Evolutionary conservation across 2,113 vertebrate genomes (phyloP).

Genomic region (Onychostoma macrolepis): DNA sequence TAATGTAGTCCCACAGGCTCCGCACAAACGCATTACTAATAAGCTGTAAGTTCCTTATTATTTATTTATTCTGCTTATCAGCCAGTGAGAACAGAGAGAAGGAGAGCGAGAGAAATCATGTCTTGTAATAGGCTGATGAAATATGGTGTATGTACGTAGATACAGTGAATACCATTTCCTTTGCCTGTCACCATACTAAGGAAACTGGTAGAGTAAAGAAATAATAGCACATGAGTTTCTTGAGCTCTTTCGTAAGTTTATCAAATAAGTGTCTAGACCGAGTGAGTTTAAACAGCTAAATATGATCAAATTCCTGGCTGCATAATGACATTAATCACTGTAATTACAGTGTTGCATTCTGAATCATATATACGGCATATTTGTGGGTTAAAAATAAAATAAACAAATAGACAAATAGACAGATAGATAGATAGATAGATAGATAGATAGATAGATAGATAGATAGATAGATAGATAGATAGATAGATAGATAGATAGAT

Average conservation of each 20-base stretch:
- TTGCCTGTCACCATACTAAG: slow-evolving; percentile 4
- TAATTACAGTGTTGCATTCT: not conserved
- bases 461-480: too few species aligned
- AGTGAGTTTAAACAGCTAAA: not conserved
- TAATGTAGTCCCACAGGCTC: slow-evolving; percentile 37
- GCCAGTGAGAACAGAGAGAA: slow-evolving; percentile 8
- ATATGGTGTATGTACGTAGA: slow-evolving; percentile 15
- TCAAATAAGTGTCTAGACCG: not conserved
- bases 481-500: too few species aligned
- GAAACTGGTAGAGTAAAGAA: not conserved
- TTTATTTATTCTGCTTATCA: slow-evolving; percentile 32
- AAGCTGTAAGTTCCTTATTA: slow-evolving; percentile 36
- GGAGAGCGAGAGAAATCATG: not conserved
- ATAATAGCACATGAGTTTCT: not conserved
- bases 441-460: too few species aligned
- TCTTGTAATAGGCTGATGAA: slow-evolving; percentile 13
- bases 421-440: too few species aligned
- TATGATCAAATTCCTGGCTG: not conserved
- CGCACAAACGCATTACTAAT: slow-evolving; percentile 19
- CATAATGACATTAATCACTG: not conserved
- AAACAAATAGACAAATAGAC: too few species aligned
- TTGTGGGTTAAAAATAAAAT: too few species aligned
- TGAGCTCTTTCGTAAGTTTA: not conserved
- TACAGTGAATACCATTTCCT: slow-evolving; percentile 5
- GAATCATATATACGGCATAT: not conserved